phyloP scores from a whole-genome alignment of 2,797 vertebrate genomes.

The Eurystomus glaucurus region DNA sequence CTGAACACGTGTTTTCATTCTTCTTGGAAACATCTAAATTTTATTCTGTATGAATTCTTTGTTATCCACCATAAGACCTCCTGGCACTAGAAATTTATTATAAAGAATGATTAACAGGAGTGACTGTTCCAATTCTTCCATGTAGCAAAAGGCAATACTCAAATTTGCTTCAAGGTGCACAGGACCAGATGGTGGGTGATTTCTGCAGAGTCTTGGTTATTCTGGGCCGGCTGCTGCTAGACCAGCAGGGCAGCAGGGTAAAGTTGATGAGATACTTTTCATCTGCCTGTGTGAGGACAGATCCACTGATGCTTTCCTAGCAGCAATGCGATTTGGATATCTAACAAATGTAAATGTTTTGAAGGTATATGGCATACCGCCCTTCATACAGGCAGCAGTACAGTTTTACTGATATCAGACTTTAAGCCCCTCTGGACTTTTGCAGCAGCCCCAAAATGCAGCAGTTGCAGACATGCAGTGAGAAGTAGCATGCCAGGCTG shows the following conservation, averaged over 20 bases:
- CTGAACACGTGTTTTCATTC: background rate
- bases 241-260: background rate
- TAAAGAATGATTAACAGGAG: background rate
- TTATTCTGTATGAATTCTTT: background rate
- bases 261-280: accelerated
- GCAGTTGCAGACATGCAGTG: background rate
- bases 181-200: background rate
- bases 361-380: background rate
- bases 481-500: accelerated
- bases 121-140: background rate
- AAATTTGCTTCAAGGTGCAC: background rate
- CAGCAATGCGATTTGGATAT: background rate
- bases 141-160: background rate
- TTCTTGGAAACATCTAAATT: background rate
- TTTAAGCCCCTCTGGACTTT: background rate
- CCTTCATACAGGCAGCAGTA: background rate
- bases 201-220: background rate
- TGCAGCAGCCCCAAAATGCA: background rate
- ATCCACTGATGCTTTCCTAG: background rate
- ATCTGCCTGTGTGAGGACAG: background rate
- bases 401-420: background rate
- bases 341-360: background rate
- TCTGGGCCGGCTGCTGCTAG: background rate
- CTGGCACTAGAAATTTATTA: background rate
- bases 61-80: background rate